Base-by-base conservation (phyloP, 2,113 vertebrate genomes). In the Scomber japonicus region DNA sequence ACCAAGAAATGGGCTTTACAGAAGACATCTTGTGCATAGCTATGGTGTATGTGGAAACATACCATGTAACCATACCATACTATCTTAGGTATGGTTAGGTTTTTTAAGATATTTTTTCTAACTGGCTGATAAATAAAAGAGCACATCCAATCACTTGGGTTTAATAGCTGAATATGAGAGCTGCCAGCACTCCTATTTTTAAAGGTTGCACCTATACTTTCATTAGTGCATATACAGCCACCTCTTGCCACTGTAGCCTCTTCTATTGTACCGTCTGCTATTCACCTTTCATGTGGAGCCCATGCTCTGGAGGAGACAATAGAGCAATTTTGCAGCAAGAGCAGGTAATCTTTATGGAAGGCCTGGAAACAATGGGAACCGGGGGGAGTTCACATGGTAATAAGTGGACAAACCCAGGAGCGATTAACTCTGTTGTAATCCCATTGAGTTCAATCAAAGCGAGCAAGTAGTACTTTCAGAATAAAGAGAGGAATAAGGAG, bases 401-500 rank as follows among this genome's bases (percentile, higher is more conserved):
- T 92, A 90, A 92, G 87, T 91, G 89, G 86, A 93, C 89, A 90
- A 90, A 92, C 82, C 87, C 83, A 79, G 84, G 71, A 90, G 88
- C 78, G 82, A 93, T 94, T 92, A 93, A 89, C 82, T 91, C 78
- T 49, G 75, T 78, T 91, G 90, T 92, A 93, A 94, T 92, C 89
- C 89, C 78, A 82, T 84, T 89, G 90, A 93, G 83, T 93, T 89
- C 70, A 89, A 91, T 93, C 89, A 90, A 88, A 92, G 85, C 49
- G 17, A 85, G 80, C 76, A 73, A 88, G 78, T 65, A 48, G 75
- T 75, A 86, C 77, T 83, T 71, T 87, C 35, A 75, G 68, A 90
- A 87, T 66, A 77, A 81, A 83, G 73, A 74, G 35, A 81, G 68
- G 59, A 83, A 75, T 84, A 85, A 71, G 77, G 67, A 77, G 71